Base-by-base conservation (phyloP, 1,140 invertebrate genomes). In the Drosophila orena region DNA sequence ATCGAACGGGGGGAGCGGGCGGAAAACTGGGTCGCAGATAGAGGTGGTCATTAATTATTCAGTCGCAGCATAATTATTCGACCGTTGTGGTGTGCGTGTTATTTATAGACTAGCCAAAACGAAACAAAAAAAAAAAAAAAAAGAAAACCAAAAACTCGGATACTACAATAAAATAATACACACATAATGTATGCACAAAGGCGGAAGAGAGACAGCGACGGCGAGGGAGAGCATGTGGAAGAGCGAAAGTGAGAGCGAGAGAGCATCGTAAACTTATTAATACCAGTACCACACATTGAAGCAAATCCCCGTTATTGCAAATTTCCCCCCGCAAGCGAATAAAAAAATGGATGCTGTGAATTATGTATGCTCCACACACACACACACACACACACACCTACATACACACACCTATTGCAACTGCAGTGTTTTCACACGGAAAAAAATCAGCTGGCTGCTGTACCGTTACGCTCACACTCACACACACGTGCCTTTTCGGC, bases 31-130 rank as follows among this genome's bases (percentile, higher is more conserved):
- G 68, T 55, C 68, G 60, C 62, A 66, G 62, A 66, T 66, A 66
- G 11, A 66, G n/a, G 34, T 24, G 60, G 50, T 44, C 43, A 71
- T 71, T 71, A 71, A 71, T 71, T 71, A 71, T 71, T 71, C 65
- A 70, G 66, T 35, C 66, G 27, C 50, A 71, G 65, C 68, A 71
- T 71, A 71, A 71, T 71, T 71, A 71, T 71, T 44, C 52, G 49
- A 52, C 27, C 49, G 49, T 42, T 68, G 37, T 70, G 42, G 49
- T 57, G 37, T 71, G 52, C 35, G 50, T 70, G 50, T 69, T 70
- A 71, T 71, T 71, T 71, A 70, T 71, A 71, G 68, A 71, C 42
- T 44, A 70, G 54, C 50, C 65, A 43, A 57, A 58, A 71, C 65
- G 35, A 62, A 64, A 17, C 1, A 68, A 47, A 8, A 42, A 52